Conservation (phyloP, 2,797 vertebrate species). For the Yasuhikotakia modesta region DNA sequence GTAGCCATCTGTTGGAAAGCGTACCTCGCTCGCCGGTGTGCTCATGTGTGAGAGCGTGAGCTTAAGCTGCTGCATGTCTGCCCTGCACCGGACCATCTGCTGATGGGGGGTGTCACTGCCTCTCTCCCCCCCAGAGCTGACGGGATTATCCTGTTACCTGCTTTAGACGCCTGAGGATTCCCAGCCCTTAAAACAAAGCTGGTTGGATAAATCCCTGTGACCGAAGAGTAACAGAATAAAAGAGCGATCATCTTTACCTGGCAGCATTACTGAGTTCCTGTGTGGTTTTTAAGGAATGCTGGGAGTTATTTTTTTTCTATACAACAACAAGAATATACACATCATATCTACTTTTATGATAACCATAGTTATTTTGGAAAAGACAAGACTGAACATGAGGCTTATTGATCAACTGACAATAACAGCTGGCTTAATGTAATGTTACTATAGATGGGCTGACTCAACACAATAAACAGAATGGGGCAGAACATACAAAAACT, state of each 20-base stretch:
- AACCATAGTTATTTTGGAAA: neutral
- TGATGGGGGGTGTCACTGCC: slow-evolving; percentile 59
- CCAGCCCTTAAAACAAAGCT: slow-evolving; percentile 57
- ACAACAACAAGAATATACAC: neutral
- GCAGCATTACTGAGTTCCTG: slow-evolving; percentile 1
- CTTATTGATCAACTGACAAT: neutral
- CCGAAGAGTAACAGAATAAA: neutral
- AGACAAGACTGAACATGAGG: neutral
- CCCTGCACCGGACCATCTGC: slow-evolving; percentile 49
- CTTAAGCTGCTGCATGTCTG: slow-evolving; percentile 26
- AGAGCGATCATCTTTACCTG: slow-evolving; percentile 1
- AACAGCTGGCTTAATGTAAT: neutral
- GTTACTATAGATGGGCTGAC: too few species aligned
- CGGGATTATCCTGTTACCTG: slow-evolving; percentile 56
- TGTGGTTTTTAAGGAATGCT: slow-evolving; percentile 39
- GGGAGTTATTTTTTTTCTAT: neutral
- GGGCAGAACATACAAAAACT: too few species aligned
- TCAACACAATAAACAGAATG: too few species aligned
- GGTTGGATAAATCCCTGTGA: slow-evolving; percentile 39
- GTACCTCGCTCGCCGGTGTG: neutral
- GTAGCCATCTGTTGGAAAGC: neutral
- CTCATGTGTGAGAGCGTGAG: slow-evolving; percentile 31
- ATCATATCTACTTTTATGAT: neutral
- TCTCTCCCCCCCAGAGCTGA: slow-evolving; percentile 47
- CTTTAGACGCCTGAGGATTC: slow-evolving; percentile 51